Evolutionary conservation across 2,888 invertebrate species (phyloP).

Genomic region (Euspilapteryx auroguttella): DNA sequence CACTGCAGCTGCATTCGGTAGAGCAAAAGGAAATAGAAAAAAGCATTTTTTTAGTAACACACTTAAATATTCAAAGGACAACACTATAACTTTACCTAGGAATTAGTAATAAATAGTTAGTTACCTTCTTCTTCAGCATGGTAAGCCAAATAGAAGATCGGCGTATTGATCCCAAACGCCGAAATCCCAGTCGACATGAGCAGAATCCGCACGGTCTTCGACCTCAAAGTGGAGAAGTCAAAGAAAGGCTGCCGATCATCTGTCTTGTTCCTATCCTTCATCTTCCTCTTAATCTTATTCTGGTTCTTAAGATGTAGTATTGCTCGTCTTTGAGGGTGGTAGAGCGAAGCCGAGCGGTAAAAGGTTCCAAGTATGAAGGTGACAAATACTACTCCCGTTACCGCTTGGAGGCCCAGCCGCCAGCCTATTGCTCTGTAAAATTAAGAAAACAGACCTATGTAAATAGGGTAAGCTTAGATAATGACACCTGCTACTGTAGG

Average conservation of each 20-base stretch:
- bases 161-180: slow-evolving; percentile 84
- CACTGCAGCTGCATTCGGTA: too few species aligned
- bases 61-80: too few species aligned
- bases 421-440: slow-evolving; percentile 73
- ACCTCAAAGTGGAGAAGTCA: slow-evolving; percentile 82
- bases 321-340: slow-evolving; percentile 84
- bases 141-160: slow-evolving; percentile 80
- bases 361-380: slow-evolving; percentile 86
- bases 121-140: slow-evolving; percentile 76
- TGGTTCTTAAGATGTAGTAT: slow-evolving; percentile 89
- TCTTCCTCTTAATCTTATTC: slow-evolving; percentile 70
- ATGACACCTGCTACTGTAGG: too few species aligned
- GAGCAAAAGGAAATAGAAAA: too few species aligned
- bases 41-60: too few species aligned
- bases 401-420: slow-evolving; percentile 81
- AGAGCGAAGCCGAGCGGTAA: slow-evolving; percentile 85
- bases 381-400: slow-evolving; percentile 80
- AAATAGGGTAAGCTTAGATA: too few species aligned
- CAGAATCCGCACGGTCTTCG: slow-evolving; percentile 82
- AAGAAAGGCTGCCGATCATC: slow-evolving; percentile 85
- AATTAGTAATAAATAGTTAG: too few species aligned
- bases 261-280: slow-evolving; percentile 75
- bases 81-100: too few species aligned
- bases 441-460: too few species aligned
- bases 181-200: slow-evolving; percentile 78